Percentiles rank a stretch among this genome's conserved stretches.
Evolutionary conservation across 2,113 vertebrate genomes (phyloP).

Genomic region (Pelecanus crispus): DNA sequence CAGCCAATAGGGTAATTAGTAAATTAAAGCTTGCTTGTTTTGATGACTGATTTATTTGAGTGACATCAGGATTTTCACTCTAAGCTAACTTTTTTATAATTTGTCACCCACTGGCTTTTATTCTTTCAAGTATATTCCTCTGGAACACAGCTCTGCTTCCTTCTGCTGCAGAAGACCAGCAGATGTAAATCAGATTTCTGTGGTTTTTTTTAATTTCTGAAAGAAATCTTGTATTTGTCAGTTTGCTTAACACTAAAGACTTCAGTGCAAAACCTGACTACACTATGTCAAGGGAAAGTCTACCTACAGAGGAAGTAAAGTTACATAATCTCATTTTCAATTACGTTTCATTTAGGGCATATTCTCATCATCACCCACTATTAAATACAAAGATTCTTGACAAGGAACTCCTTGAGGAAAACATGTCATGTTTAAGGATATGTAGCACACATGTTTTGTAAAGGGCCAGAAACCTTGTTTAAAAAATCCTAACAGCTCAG

Average conservation of each 20-base stretch:
- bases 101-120: not conserved
- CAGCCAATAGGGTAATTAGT: conserved; percentile 26
- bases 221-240: conserved; percentile 47
- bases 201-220: not conserved
- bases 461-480: conserved; percentile 43
- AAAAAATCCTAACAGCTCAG: not conserved
- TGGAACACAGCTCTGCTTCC: conserved; percentile 16
- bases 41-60: conserved; percentile 37
- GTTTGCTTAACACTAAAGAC: conserved; percentile 43
- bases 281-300: conserved; percentile 41
- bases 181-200: conserved; percentile 9
- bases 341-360: conserved; percentile 72
- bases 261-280: conserved; percentile 44
- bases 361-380: conserved; percentile 68
- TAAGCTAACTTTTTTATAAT: not conserved
- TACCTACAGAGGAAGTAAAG: conserved; percentile 64
- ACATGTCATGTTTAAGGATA: conserved; percentile 72
- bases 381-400: conserved; percentile 73
- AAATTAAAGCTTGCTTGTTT: conserved; percentile 46
- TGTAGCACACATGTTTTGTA: conserved; percentile 62
- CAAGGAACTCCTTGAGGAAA: conserved; percentile 72
- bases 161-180: not conserved
- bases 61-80: conserved; percentile 18
- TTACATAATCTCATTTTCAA: conserved; percentile 76
- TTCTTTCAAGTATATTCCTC: not conserved